Percentiles rank a stretch among this genome's conserved stretches.
These are phyloP conservation scores for Drosophila maculinotata DNA, from an alignment of 2,888 invertebrate genomes.

Conservation along the genomic window DNA sequence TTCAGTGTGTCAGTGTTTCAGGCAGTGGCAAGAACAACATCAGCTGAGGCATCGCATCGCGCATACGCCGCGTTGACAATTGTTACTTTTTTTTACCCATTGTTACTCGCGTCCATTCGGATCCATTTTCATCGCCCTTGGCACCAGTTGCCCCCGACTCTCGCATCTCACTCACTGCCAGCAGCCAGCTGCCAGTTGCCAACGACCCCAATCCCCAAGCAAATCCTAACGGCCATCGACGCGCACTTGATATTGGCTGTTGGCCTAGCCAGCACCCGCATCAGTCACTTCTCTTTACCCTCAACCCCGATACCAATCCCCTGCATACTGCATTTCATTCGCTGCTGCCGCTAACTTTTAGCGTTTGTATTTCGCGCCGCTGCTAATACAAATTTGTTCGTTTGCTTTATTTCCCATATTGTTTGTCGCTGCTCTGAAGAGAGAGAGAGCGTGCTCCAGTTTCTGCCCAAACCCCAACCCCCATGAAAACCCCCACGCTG, in stretches of 20 bases:
- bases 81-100: slow-evolving; percentile 47
- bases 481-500: slow-evolving; percentile 24
- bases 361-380: slow-evolving; percentile 34
- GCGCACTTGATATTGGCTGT: slow-evolving; percentile 76
- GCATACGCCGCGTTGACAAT: slow-evolving; percentile 76
- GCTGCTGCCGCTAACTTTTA: slow-evolving; percentile 23
- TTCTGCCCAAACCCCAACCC: slow-evolving; percentile 38
- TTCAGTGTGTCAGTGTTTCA: slow-evolving; percentile 79
- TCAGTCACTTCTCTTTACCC: slow-evolving; percentile 5
- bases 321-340: slow-evolving; percentile 5
- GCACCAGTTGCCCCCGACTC: slow-evolving; percentile 57
- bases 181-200: slow-evolving; percentile 17
- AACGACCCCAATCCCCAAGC: slow-evolving; percentile 49
- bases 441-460: slow-evolving; percentile 61
- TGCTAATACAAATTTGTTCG: slow-evolving; percentile 56
- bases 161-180: background rate
- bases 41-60: slow-evolving; percentile 65
- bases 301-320: background rate
- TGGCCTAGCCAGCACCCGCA: slow-evolving; percentile 59
- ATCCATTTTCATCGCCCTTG: slow-evolving; percentile 55
- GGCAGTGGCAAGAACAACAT: slow-evolving; percentile 48
- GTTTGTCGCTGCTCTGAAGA: slow-evolving; percentile 32
- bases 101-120: slow-evolving; percentile 28
- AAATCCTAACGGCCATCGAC: slow-evolving; percentile 56
- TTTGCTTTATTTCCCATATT: slow-evolving; percentile 46